Percentiles rank a stretch among this genome's conserved stretches.
Conservation (phyloP, 1,140 invertebrate species). For the Cydia pomonella region DNA sequence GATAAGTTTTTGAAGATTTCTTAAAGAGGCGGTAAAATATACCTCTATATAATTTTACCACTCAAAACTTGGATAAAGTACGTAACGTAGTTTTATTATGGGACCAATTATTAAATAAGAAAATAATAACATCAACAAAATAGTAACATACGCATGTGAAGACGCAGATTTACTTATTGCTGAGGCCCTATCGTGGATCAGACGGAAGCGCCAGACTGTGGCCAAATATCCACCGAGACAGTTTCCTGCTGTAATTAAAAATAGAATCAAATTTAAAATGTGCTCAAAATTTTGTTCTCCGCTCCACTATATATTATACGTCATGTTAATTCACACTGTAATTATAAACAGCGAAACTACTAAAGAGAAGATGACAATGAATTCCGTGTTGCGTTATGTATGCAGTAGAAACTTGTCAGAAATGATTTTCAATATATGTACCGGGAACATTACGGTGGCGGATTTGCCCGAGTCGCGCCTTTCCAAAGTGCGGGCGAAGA, state of each 20-base stretch:
- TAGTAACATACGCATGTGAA: background rate
- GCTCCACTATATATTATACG: slow-evolving; percentile 52
- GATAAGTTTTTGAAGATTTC: too few species aligned
- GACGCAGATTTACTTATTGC: background rate
- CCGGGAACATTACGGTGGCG: slow-evolving; percentile 48
- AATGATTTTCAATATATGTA: slow-evolving; percentile 58
- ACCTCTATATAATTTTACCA: too few species aligned
- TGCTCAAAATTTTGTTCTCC: slow-evolving; percentile 47
- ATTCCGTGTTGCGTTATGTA: slow-evolving; percentile 54
- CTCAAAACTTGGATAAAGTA: too few species aligned
- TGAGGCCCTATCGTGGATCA: slow-evolving; percentile 45
- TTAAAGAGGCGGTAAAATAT: background rate
- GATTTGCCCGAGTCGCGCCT: slow-evolving; percentile 46
- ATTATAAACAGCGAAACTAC: slow-evolving; percentile 43
- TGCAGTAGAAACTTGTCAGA: slow-evolving; percentile 58
- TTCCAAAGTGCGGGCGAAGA: slow-evolving; percentile 48
- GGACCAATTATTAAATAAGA: too few species aligned
- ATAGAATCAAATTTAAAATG: slow-evolving; percentile 53
- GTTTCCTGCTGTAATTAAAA: slow-evolving; percentile 12
- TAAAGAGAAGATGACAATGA: slow-evolving; percentile 49
- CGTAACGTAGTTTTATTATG: too few species aligned
- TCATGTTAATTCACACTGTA: slow-evolving; percentile 50
- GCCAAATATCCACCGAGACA: slow-evolving; percentile 44
- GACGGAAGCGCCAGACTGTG: slow-evolving; percentile 64
- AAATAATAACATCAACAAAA: background rate